Base-by-base conservation (phyloP, 2,113 vertebrate genomes). In the Panurus biarmicus region DNA sequence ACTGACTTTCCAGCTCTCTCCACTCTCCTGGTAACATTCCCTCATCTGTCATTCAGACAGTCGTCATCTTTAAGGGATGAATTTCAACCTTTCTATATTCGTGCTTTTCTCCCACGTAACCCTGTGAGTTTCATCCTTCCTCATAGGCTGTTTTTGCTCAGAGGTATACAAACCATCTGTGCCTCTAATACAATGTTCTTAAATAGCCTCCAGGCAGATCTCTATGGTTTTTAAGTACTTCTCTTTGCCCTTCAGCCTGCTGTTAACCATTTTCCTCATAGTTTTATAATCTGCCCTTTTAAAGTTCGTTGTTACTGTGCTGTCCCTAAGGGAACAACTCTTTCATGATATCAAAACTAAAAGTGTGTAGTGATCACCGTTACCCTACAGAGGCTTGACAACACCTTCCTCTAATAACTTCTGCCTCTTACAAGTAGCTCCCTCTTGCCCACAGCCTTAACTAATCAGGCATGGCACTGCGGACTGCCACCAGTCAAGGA, bases 121-220 rank as follows among this genome's bases (percentile, higher is more conserved):
- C 81, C 70, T 87, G 56, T 48, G 94, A 96, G 74, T 51, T 95
- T 89, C 86, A 78, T 75, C 69, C 88, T 88, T 87, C 66, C 67
- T 94, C 54, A 1, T 38, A 70, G 4, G 29, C 87, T 67, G 91
- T 88, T 94, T 94, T 91, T 91, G 90, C 95, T 96, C 94, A 90
- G 92, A 97, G 90, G 89, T 96, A 92, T 86, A 94, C 94, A 94
- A 96, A 96, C 95, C 95, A 97, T 96, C 96, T 96, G 96, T 94
- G 95, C 93, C 95, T 96, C 94, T 96, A 89, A 94, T 96, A 87
- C 81, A 78, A 84, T 78, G 79, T 87, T 95, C 83, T 94, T 95
- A 95, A 97, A 97, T 94, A 95, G 93, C 95, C 96, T 93, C 88
- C 93, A 96, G 95, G 94, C 94, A 96, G 88, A 89, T 87, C 66